phyloP scores from a whole-genome alignment of 2,888 invertebrate species.

The Nymphalis urticae region DNA sequence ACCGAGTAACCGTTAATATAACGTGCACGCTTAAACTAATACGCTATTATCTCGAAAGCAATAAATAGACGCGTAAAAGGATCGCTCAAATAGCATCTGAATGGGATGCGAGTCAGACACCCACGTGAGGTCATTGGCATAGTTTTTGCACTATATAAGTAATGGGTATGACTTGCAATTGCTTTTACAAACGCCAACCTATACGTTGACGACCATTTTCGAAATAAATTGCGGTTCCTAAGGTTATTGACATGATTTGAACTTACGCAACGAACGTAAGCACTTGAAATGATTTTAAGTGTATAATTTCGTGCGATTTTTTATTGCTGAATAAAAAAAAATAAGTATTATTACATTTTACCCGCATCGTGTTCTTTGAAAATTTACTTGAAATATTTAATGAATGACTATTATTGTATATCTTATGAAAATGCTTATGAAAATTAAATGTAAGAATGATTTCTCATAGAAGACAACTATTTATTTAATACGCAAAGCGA shows the following conservation, averaged over 20 bases:
- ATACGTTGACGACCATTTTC: constrained; percentile 27
- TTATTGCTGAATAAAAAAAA: neutral
- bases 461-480: too few relatives aligned
- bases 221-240: constrained; percentile 30
- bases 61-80: constrained; percentile 31
- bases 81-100: constrained; percentile 30
- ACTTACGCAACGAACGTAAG: constrained; percentile 15
- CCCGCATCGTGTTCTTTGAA: too few relatives aligned
- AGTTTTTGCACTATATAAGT: constrained; percentile 28
- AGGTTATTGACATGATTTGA: constrained; percentile 28
- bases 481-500: too few relatives aligned
- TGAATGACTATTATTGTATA: too few relatives aligned
- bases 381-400: too few relatives aligned
- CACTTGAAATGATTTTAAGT: neutral
- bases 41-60: constrained; percentile 24
- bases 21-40: constrained; percentile 14
- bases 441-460: too few relatives aligned
- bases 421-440: too few relatives aligned
- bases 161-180: constrained; percentile 16
- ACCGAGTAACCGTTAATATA: constrained; percentile 9
- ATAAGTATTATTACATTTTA: too few relatives aligned
- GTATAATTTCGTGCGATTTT: neutral
- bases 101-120: constrained; percentile 25
- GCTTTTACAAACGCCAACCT: constrained; percentile 20
- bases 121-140: constrained; percentile 35